Conservation (phyloP, 2,113 vertebrate genomes). For the Macquaria ambigua region DNA sequence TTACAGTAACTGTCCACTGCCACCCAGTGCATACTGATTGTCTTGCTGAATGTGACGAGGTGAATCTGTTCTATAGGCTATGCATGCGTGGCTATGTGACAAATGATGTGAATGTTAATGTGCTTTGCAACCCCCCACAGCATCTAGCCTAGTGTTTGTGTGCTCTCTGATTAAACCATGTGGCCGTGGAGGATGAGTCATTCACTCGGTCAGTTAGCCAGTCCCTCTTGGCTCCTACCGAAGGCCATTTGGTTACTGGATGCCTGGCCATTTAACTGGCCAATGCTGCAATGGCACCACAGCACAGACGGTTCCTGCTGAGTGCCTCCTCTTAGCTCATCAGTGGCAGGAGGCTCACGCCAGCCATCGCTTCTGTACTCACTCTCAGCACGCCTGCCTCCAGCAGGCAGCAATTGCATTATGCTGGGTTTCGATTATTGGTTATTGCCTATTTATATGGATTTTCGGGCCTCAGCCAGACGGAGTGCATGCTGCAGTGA, state of each 20-base stretch:
- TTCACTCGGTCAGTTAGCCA: slow-evolving; percentile 61
- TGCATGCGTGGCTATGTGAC: slow-evolving; percentile 6
- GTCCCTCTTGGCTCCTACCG: slow-evolving; percentile 62
- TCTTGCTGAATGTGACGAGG: slow-evolving; percentile 9
- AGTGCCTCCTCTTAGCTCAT: slow-evolving; percentile 63
- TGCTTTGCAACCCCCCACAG: neutral
- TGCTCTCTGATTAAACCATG: slow-evolving; percentile 60
- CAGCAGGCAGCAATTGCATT: slow-evolving; percentile 37
- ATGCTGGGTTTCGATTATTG: slow-evolving; percentile 45
- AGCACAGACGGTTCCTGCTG: slow-evolving; percentile 65
- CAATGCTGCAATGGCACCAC: slow-evolving; percentile 43
- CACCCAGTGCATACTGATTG: slow-evolving; percentile 10
- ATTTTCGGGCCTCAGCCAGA: slow-evolving; percentile 9
- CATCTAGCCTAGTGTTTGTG: slow-evolving; percentile 51
- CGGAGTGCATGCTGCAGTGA: neutral
- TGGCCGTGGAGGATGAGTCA: slow-evolving; percentile 65
- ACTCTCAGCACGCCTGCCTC: slow-evolving; percentile 14
- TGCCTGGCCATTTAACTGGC: slow-evolving; percentile 65
- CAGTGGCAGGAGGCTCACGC: slow-evolving; percentile 56
- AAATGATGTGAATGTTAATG: slow-evolving; percentile 41
- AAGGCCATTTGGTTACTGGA: slow-evolving; percentile 72
- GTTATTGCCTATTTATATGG: slow-evolving; percentile 50
- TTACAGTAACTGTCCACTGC: neutral
- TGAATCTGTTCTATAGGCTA: neutral
- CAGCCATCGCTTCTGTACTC: slow-evolving; percentile 44